Evolutionary conservation across 1,140 invertebrate genomes (phyloP), one percentile per base, ranked within the genome.

Genomic region (Drosophila mauritiana): DNA sequence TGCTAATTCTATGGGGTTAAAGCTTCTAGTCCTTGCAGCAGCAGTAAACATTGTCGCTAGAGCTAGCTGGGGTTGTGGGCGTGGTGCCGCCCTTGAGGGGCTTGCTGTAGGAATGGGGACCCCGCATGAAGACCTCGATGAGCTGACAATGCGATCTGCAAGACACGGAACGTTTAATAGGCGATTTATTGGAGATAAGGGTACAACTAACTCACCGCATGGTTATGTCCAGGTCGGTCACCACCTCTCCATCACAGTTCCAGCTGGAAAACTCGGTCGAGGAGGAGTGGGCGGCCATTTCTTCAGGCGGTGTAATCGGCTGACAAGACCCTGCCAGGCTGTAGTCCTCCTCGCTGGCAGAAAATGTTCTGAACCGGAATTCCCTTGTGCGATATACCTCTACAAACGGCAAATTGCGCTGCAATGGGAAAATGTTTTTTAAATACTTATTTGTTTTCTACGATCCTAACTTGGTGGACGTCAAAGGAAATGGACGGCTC

Each of bases 211-310:
- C 13, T 92, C 89, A 96, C 96, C 95, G 96, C 75, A 96, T 95
- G 78, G 94, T 94, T 42, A 97, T 93, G 78, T 95, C 94, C 54
- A 95, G 93, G 73, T 95, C 94, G 36, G 94, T 93, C 46, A 97
- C 93, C 17, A 97, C 93, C 92, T 98, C 97, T 10, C 97, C 97
- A 92, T 98, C 97, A 93, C 96, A 97, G 86, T 97, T 97, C 97
- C 97, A 98, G 20, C 96, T 94, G 78, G 95, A 96, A 57, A 93
- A 81, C 31, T 76, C 63, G 6, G 74, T 51, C 5, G 57, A 43
- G 8, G 53, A 36, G 5, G 57, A 40, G 22, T 70, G 69, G 36
- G 73, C 51, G 12, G 72, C 53, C 36, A 75, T 34, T 31, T 73
- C 63, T 45, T 61, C 59, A 17, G 25, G 58, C 39, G 79, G 69